These are phyloP conservation scores for Petromus typicus DNA, from an alignment of 2,113 vertebrate genomes.

Conservation along the genomic window DNA sequence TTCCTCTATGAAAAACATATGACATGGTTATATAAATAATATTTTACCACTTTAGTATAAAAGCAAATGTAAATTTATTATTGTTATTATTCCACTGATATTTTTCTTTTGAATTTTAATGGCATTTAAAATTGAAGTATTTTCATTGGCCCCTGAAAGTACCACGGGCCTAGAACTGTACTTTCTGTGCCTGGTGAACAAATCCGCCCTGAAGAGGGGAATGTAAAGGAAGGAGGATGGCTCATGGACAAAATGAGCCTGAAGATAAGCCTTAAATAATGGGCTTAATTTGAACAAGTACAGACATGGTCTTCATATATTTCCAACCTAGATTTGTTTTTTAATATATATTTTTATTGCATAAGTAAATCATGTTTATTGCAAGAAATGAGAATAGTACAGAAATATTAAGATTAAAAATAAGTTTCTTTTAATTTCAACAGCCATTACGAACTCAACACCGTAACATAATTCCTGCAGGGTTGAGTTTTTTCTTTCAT, in stretches of 20 bases:
- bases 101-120: slow-evolving; percentile 7
- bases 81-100: not conserved
- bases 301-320: not conserved
- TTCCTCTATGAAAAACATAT: not conserved
- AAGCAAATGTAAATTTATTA: not conserved
- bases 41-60: not conserved
- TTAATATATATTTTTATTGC: slow-evolving; percentile 49
- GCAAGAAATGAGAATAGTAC: not conserved
- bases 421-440: slow-evolving; percentile 25
- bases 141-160: not conserved
- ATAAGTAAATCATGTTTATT: slow-evolving; percentile 42
- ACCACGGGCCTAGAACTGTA: not conserved
- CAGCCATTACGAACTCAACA: not conserved
- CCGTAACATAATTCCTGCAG: not conserved
- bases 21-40: not conserved
- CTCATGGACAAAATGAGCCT: not conserved
- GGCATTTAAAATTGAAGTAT: slow-evolving; percentile 36
- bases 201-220: not conserved
- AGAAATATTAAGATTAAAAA: slow-evolving; percentile 65
- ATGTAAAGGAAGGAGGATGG: not conserved
- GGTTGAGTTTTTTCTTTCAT: not conserved
- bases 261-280: slow-evolving; percentile 25
- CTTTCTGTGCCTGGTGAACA: not conserved
- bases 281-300: slow-evolving; percentile 24
- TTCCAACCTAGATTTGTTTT: not conserved